Evolutionary conservation across 2,888 invertebrate species (phyloP), one percentile per base, ranked within the genome.

Genomic region (Athalia rosae): DNA sequence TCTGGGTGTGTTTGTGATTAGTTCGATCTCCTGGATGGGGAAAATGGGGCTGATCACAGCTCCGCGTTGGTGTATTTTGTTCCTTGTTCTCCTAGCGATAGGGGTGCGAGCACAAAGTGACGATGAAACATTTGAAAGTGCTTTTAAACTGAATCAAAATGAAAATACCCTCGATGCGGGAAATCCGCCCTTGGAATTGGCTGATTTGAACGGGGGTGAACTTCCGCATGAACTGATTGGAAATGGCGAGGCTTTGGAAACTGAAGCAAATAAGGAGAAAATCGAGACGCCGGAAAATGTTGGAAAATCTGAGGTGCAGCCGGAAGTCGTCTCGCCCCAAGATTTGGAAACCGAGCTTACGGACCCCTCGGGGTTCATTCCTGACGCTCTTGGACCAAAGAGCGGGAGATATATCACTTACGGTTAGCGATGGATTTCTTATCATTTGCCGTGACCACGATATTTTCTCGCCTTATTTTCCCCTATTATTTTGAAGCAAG

Each of bases 381-480:
- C 83, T 59, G 79, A 81, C 67, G 81, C 82, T 69, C 80, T 77
- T 7, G 82, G 79, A 4, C 79, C 81, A 66, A 85, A 81, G 80
- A 84, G 76, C 79, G 87, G 79, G 74, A 86, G 85, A 80, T 89
- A 89, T 82, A 85, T 89, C 43, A 85, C 85, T 82, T 89, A 89
- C 82, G 89, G 89, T 89, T 85, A 87, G 88, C 86, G 80, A 83
- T 79, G 78, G 78, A 81, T 84, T 74, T 62, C 82, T 84, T 83
- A 87, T 88, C 87, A 84, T 83, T 87, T 86, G 88, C 87, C 85
- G 87, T 88, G 84, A 85, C 86, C 84, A 78, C 78, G 28, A 28
- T 1, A 28, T 28, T 28, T 28, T 28, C 28, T 28, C 2, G 28
- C 28, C 28, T 28, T 28, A 28, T 28, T 28, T 28, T 0, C 28